Evolutionary conservation across 2,797 vertebrate species (phyloP).

Genomic region (Geotrypetes seraphini): DNA sequence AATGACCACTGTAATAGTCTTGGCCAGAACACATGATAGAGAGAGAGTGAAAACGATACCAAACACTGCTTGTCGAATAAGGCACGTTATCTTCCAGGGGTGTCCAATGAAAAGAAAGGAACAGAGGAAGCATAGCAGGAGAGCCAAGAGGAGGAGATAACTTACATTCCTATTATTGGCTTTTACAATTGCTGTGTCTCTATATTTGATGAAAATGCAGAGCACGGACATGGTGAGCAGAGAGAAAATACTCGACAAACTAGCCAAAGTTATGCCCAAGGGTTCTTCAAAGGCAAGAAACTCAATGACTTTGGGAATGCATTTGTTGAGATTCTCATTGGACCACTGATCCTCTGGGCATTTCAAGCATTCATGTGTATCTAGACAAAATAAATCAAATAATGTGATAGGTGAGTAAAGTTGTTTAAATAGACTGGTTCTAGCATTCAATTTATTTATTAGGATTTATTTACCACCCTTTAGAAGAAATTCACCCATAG

Average conservation of each 20-base stretch:
- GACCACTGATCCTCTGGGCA: slow-evolving; percentile 11
- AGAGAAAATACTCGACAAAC: not conserved
- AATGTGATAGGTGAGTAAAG: too few relatives aligned
- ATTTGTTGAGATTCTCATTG: not conserved
- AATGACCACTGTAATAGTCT: slow-evolving; percentile 11
- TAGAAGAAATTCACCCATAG: too few relatives aligned
- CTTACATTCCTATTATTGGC: slow-evolving; percentile 13
- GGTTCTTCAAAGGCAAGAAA: slow-evolving; percentile 8
- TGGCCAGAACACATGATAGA: slow-evolving; percentile 10
- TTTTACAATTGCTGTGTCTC: slow-evolving; percentile 9
- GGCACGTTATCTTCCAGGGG: not conserved
- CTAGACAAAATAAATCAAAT: not conserved
- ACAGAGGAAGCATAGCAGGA: slow-evolving; percentile 7
- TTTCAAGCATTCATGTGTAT: not conserved
- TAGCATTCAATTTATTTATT: too few relatives aligned
- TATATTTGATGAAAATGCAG: slow-evolving; percentile 1
- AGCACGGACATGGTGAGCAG: slow-evolving; percentile 1
- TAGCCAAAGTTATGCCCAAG: not conserved
- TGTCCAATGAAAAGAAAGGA: slow-evolving; percentile 14
- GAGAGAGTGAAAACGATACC: slow-evolving; percentile 11
- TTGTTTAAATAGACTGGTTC: too few relatives aligned
- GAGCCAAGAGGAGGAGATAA: slow-evolving; percentile 7
- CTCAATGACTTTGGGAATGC: slow-evolving; percentile 9
- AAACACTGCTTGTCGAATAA: slow-evolving; percentile 10
- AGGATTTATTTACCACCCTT: too few relatives aligned